Percentiles rank a stretch among this genome's conserved stretches.
These are phyloP conservation scores for Rhinoderma darwinii DNA, from an alignment of 2,113 vertebrate genomes.

Conservation along the genomic window DNA sequence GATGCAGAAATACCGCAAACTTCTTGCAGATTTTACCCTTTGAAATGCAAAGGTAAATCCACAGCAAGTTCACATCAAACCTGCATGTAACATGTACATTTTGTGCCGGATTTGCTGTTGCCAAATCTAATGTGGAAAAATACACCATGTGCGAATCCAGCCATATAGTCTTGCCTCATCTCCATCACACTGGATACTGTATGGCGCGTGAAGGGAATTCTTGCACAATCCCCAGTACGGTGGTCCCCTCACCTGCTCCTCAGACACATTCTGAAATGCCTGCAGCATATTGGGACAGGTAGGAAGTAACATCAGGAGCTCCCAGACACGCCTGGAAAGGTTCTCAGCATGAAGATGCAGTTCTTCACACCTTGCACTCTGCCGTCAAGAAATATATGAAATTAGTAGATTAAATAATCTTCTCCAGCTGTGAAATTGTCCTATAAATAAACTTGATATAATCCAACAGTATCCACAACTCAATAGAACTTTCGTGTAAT, in stretches of 20 bases:
- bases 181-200: background rate
- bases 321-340: conserved; percentile 95
- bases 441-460: no score
- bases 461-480: no score
- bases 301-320: conserved; percentile 95
- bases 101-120: no score
- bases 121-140: no score
- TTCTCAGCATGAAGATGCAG: conserved; percentile 98
- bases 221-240: background rate
- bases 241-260: conserved; percentile 83
- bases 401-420: background rate
- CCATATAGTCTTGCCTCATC: background rate
- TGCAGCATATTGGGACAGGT: conserved; percentile 98
- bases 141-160: no score
- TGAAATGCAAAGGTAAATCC: no score
- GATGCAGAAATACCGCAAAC: no score
- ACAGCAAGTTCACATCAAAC: no score
- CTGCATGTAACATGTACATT: no score
- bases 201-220: background rate
- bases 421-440: no score
- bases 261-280: conserved; percentile 97
- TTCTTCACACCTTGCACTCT: conserved; percentile 93
- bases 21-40: no score
- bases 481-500: no score
- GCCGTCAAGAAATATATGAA: conserved; percentile 58